Evolutionary conservation across 2,113 vertebrate species (phyloP), one percentile per base, ranked within the genome.

Genomic region (Notechis scutatus): DNA sequence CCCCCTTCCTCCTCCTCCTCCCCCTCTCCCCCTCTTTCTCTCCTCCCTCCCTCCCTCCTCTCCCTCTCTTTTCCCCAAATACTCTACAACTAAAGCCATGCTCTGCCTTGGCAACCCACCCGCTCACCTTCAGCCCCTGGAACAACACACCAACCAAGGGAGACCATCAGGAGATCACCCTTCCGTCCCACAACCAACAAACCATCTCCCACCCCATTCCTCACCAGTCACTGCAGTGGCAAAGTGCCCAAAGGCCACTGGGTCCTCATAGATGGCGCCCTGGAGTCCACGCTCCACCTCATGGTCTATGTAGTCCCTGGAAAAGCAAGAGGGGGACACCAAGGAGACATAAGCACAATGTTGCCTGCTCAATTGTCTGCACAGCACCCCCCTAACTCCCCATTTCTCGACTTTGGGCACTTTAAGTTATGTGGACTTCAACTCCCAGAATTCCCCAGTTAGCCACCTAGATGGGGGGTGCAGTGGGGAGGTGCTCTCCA

Each of bases 211-310:
- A 0, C 1, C 12, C 0, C 4, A 14, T 55, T 50, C 96, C 98
- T 96, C 96, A 99, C 98, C 97, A 23, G 98, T 97, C 39, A 99
- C 96, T 3, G 97, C 96, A 29, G 98, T 98, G 92, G 98, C 94
- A 52, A 98, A 98, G 95, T 97, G 96, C 87, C 97, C 97, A 89
- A 98, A 97, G 4, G 97, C 97, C 21, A 95, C 88, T 3, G 96
- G 96, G 81, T 98, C 96, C 0, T 95, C 91, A 93, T 98, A 98
- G 69, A 98, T 95, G 0, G 97, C 91, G 10, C 97, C 97, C 15
- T 97, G 97, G 91, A 97, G 97, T 24, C 96, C 96, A 0, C 92
- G 93, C 29, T 97, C 97, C 94, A 98, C 93, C 96, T 99, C 98
- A 0, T 93, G 97, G 6, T 91, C 96, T 1, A 98, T 94, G 81